Conservation (phyloP, 1,140 invertebrate genomes). For the Colletes latitarsis region DNA sequence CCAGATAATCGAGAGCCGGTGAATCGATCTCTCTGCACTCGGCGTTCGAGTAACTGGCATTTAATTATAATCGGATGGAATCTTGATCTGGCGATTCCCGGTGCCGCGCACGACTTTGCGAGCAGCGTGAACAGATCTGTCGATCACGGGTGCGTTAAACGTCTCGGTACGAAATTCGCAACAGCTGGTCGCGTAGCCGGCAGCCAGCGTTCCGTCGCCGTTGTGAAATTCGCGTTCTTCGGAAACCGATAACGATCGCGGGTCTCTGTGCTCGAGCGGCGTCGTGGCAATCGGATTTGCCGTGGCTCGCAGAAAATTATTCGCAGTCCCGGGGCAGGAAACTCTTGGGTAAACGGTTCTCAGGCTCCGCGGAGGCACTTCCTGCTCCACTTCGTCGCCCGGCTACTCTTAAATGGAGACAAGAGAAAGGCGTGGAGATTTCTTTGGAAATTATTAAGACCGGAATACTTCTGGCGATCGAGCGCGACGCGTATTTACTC, state of each 20-base stretch:
- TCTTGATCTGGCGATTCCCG: too few species aligned
- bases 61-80: too few species aligned
- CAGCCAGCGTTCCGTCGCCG: background rate
- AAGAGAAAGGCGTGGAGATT: constrained; percentile 65
- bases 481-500: constrained; percentile 37
- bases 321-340: constrained; percentile 52
- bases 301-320: constrained; percentile 49
- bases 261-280: background rate
- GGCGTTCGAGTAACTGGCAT: too few species aligned
- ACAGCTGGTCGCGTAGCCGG: background rate
- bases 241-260: constrained; percentile 24
- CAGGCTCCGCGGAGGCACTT: constrained; percentile 53
- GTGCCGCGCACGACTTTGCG: too few species aligned
- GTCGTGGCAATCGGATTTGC: constrained; percentile 14
- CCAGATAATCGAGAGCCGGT: too few species aligned
- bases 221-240: constrained; percentile 31
- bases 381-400: constrained; percentile 61
- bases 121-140: too few species aligned
- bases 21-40: background rate
- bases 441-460: constrained; percentile 63
- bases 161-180: too few species aligned
- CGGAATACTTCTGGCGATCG: constrained; percentile 39
- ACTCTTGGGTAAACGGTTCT: constrained; percentile 59
- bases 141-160: too few species aligned
- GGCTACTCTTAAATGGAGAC: constrained; percentile 59